These are phyloP conservation scores for Furcula furcula DNA, from an alignment of 2,888 invertebrate species.

Conservation along the genomic window DNA sequence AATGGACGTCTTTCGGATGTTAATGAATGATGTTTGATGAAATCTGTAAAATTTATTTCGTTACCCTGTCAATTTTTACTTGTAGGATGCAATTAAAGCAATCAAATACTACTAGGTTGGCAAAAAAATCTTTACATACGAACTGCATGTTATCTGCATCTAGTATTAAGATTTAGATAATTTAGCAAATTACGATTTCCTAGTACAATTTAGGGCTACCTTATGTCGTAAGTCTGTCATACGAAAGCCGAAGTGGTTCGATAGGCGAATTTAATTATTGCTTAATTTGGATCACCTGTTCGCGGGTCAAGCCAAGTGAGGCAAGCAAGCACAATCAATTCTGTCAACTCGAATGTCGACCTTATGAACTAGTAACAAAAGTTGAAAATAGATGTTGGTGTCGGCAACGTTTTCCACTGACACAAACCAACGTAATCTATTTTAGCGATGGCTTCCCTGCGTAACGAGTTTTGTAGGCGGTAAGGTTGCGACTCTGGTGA, in stretches of 20 bases:
- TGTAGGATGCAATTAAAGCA: too few relatives aligned
- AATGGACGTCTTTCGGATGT: too few relatives aligned
- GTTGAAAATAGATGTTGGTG: slow-evolving; percentile 9
- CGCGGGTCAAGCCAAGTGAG: slow-evolving; percentile 7
- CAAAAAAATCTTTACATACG: too few relatives aligned
- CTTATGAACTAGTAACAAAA: slow-evolving; percentile 6
- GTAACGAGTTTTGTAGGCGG: slow-evolving; percentile 17
- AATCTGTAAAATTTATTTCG: too few relatives aligned
- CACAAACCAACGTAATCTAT: slow-evolving; percentile 35
- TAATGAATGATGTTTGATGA: too few relatives aligned
- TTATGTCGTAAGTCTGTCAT: slow-evolving; percentile 7
- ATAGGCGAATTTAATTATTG: slow-evolving; percentile 5
- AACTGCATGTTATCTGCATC: too few relatives aligned
- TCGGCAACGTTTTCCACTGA: slow-evolving; percentile 13
- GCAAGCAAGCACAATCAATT: background rate
- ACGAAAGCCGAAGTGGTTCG: slow-evolving; percentile 14
- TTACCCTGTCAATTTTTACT: too few relatives aligned
- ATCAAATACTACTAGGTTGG: too few relatives aligned
- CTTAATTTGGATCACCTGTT: slow-evolving; percentile 22
- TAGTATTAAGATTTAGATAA: too few relatives aligned
- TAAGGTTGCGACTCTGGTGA: slow-evolving; percentile 4
- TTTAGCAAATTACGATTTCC: too few relatives aligned
- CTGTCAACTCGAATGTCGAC: slow-evolving; percentile 5
- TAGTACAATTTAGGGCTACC: too few relatives aligned
- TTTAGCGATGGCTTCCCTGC: slow-evolving; percentile 38